A percentile compares a stretch with the other conserved stretches of the same genome.
phyloP scores from a whole-genome alignment of 1,140 invertebrate species.

The silkworm (Bombyx mori) region DNA sequence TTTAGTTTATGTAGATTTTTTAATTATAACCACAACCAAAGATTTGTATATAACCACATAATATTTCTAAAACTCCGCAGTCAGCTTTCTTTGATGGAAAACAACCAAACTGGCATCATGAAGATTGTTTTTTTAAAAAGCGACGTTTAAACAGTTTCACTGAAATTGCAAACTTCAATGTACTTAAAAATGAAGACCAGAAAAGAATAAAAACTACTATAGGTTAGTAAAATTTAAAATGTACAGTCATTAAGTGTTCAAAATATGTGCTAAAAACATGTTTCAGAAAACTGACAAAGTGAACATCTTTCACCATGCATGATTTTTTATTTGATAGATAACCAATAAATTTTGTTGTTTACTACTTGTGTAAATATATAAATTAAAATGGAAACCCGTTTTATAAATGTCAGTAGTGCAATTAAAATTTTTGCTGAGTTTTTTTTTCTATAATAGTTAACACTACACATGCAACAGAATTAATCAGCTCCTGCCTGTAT shows the following conservation, averaged over 20 bases:
- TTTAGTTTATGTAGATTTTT: too few species aligned
- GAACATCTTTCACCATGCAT: not conserved
- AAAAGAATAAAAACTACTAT: slow-evolving; percentile 83
- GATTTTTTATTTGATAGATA: too few species aligned
- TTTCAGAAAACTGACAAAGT: not conserved
- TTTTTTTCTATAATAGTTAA: too few species aligned
- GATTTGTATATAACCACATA: too few species aligned
- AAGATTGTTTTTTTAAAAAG: slow-evolving; percentile 90
- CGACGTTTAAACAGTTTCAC: slow-evolving; percentile 79
- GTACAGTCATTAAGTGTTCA: too few species aligned
- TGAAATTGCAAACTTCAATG: slow-evolving; percentile 90
- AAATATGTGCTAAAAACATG: too few species aligned
- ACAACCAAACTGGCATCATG: slow-evolving; percentile 91
- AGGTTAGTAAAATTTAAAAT: slow-evolving; percentile 53
- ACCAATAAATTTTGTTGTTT: too few species aligned
- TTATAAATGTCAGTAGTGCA: too few species aligned
- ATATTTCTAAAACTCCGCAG: slow-evolving; percentile 64
- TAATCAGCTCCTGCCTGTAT: not conserved
- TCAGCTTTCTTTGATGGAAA: slow-evolving; percentile 94
- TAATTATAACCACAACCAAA: too few species aligned
- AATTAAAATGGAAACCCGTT: not conserved
- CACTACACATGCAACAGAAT: too few species aligned
- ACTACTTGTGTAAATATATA: not conserved
- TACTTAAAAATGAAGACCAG: slow-evolving; percentile 89
- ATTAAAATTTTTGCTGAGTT: too few species aligned